Percentiles rank a stretch among this genome's conserved stretches.
These are phyloP conservation scores for Macrochelys suwanniensis DNA, from an alignment of 2,797 vertebrate genomes.

Conservation along the genomic window DNA sequence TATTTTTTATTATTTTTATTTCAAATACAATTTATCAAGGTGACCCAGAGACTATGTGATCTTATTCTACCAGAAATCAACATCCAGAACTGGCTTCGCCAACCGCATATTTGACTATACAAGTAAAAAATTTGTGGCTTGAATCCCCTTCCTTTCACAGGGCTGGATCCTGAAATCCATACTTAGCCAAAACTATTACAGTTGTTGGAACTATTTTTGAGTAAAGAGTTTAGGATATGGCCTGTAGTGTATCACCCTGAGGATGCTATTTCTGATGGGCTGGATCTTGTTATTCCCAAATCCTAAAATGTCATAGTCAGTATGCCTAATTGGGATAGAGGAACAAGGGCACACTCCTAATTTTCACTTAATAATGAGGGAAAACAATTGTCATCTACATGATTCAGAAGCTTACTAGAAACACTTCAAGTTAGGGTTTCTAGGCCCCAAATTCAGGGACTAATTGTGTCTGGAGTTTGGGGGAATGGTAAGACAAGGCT, in stretches of 20 bases:
- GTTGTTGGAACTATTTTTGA: conserved; percentile 18
- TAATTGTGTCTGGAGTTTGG: not conserved
- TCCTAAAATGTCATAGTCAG: not conserved
- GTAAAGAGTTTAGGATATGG: not conserved
- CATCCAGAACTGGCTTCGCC: conserved; percentile 47
- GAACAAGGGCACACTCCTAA: not conserved
- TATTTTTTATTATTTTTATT: conserved; percentile 1
- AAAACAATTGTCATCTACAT: not conserved
- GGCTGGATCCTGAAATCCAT: conserved; percentile 41
- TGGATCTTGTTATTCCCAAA: not conserved
- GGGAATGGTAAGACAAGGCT: not conserved
- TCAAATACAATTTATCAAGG: not conserved
- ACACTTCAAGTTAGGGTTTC: fast-evolving
- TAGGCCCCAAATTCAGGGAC: not conserved
- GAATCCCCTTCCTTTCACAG: not conserved
- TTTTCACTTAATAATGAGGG: not conserved
- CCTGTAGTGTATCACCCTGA: not conserved
- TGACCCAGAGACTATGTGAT: conserved; percentile 4
- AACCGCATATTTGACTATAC: conserved; percentile 7
- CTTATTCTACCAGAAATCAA: conserved; percentile 32
- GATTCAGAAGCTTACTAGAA: not conserved
- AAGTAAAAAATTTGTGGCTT: not conserved
- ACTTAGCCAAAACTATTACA: conserved; percentile 23
- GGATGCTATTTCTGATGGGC: not conserved
- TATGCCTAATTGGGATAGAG: not conserved